Percentiles rank a stretch among this genome's conserved stretches.
Evolutionary conservation across 2,888 invertebrate species (phyloP).

Genomic region (Pasiphila rectangulata): DNA sequence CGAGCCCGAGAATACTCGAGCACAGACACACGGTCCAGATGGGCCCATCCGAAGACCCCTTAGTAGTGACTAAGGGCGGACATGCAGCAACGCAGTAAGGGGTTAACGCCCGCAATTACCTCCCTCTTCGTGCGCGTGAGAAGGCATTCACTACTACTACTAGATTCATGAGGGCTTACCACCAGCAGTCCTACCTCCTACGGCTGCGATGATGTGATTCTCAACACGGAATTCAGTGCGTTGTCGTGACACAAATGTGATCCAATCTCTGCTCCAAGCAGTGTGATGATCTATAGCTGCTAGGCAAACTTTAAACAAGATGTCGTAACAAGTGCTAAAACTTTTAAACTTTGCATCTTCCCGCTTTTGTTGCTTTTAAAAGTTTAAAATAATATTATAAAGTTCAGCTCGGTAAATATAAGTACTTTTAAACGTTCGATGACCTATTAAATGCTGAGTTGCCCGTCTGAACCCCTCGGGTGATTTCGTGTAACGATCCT

Average conservation of each 20-base stretch:
- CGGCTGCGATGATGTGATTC: too few relatives aligned
- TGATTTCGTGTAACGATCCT: constrained; percentile 5
- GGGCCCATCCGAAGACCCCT: too few relatives aligned
- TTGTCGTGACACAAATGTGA: constrained; percentile 2
- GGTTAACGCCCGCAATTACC: too few relatives aligned
- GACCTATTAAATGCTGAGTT: not conserved
- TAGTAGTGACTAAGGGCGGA: too few relatives aligned
- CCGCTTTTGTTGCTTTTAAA: constrained; percentile 15
- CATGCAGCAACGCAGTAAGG: too few relatives aligned
- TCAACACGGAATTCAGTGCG: not conserved
- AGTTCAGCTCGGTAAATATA: constrained; percentile 3
- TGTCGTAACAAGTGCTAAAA: constrained; percentile 39
- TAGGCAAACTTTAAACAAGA: constrained; percentile 46
- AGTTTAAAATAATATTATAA: constrained; percentile 2
- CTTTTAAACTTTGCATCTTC: constrained; percentile 25
- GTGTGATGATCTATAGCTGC: constrained; percentile 32
- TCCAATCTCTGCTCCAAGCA: constrained; percentile 6
- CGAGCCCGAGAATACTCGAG: too few relatives aligned
- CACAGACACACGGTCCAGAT: too few relatives aligned
- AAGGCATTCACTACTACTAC: too few relatives aligned
- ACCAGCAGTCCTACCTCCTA: too few relatives aligned
- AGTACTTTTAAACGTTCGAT: constrained; percentile 11
- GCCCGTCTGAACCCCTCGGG: not conserved
- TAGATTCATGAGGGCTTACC: too few relatives aligned
- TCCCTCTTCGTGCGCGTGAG: too few relatives aligned